Evolutionary conservation across 1,140 invertebrate species (phyloP), one percentile per base, ranked within the genome.

Genomic region (Lethocerus indicus): DNA sequence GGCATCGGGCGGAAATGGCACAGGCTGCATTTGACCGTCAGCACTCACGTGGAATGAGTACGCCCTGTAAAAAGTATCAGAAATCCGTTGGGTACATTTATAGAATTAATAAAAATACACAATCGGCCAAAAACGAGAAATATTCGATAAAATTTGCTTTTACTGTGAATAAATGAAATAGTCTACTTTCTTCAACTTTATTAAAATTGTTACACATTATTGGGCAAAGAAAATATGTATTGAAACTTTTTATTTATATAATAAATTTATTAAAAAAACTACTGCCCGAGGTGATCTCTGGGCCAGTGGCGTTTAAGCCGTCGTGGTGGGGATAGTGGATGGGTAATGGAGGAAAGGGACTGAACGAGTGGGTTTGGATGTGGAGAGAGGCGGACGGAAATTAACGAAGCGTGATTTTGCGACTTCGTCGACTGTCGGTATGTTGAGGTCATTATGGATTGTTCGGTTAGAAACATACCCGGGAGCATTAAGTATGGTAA

Each of bases 1-100:
- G 36, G 91, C 91, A 68, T 97, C 93, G 24, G 87, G 78, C n/a
- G 92, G 92, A 67, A 97, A 96, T 40, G 87, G 86, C 39, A 94
- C 90, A 7, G 92, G 90, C 61, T 90, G 83, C 63, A 91, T 76
- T 57, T 87, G 88, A 60, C 83, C 56, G 81, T 86, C 68, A 80
- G 85, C 59, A 88, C 81, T 86, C 57, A 89, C 81, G 67, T 92
- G 88, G 71, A 88, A 94, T 54, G 88, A 89, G 70, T 94, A 94
- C 23, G 89, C 85, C 42, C 86, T 90, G 68, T 12, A 70, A 71
- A 35, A 25, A 26, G 25, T 43, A 43, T 25, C 7, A 6, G 3
- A 18, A 41, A 20, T 18, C 20, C 20, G 9, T 13, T 21, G 16
- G 16, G 21, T 40, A 40, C 37, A 40, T 9, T n/a, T n/a, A n/a